Base-by-base conservation (phyloP, 1,140 invertebrate genomes). In the Bombus vancouverensis region DNA sequence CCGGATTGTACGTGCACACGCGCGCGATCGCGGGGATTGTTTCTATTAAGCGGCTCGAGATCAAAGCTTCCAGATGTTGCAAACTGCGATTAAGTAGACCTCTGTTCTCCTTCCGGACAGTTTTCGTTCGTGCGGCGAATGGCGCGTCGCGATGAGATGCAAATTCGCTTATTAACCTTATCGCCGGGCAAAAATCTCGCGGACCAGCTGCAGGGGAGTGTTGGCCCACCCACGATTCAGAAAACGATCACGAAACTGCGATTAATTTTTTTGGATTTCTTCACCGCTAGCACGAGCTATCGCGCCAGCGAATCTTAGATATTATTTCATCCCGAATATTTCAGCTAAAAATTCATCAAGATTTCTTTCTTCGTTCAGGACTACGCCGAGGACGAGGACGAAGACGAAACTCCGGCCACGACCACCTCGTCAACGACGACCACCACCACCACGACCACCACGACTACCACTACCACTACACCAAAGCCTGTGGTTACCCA, bases 311-410 rank as follows among this genome's bases (percentile, higher is more conserved):
- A n/a, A 77, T 77, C 75, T 62, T 59, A 39, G 34, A 39, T 59
- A 76, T 3, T 28, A 47, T 75, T 57, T 44, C 32, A 25, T 13
- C 8, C 28, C 9, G 47, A 34, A 62, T 39, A 12, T 34, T 25
- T 47, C 62, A 18, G 5, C 10, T 8, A 37, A 71, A 65, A 70
- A 78, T 39, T 78, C 28, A 84, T 47, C 72, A 18, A 32, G 65
- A 78, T 84, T 79, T 78, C 0, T 73, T 66, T 28, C 25, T 66
- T 72, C 65, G 42, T 65, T 65, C 85, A 94, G 94, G 93, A 94
- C 84, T 94, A 94, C 76, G 77, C 28, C 34, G 93, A 94, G 2
- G 91, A 94, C 22, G 93, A 93, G 66, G 93, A 92, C 34, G 87
- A 85, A 32, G 90, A 91, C 0, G 90, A 90, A 25, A 90, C 88